Conservation (phyloP, 2,888 invertebrate species). For the Pocota personata region DNA sequence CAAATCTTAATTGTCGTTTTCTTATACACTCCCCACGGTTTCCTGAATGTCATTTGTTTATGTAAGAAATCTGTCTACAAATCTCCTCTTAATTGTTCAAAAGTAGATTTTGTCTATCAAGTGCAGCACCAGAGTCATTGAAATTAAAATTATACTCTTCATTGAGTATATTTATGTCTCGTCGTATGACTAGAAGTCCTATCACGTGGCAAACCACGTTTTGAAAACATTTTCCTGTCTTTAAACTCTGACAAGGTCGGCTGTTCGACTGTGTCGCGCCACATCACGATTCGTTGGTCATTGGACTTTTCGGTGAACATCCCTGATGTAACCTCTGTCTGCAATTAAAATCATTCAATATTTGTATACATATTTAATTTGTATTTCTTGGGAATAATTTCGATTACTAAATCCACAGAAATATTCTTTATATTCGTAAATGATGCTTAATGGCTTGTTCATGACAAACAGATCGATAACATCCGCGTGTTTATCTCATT, state of each 20-base stretch:
- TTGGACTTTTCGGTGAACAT: not conserved
- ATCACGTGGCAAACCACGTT: conserved; percentile 25
- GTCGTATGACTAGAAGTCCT: not conserved
- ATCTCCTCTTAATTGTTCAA: no score
- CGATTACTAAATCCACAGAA: not conserved
- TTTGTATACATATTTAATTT: not conserved
- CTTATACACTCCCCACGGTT: not conserved
- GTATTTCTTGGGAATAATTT: not conserved
- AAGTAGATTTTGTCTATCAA: not conserved
- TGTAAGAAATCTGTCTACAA: not conserved
- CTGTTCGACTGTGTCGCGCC: not conserved
- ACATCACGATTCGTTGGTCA: not conserved
- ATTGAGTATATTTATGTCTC: not conserved
- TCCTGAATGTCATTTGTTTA: not conserved
- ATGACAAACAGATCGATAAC: conserved; percentile 26
- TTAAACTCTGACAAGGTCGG: not conserved
- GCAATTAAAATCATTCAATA: conserved; percentile 28
- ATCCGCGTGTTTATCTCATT: conserved; percentile 2
- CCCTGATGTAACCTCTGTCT: not conserved
- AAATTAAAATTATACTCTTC: not conserved
- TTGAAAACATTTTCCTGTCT: not conserved
- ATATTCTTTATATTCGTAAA: conserved; percentile 16
- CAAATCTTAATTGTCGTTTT: no score
- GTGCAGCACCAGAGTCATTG: not conserved
- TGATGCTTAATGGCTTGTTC: conserved; percentile 24